Conservation (phyloP, 2,888 invertebrate species). For the Agrochola lota region DNA sequence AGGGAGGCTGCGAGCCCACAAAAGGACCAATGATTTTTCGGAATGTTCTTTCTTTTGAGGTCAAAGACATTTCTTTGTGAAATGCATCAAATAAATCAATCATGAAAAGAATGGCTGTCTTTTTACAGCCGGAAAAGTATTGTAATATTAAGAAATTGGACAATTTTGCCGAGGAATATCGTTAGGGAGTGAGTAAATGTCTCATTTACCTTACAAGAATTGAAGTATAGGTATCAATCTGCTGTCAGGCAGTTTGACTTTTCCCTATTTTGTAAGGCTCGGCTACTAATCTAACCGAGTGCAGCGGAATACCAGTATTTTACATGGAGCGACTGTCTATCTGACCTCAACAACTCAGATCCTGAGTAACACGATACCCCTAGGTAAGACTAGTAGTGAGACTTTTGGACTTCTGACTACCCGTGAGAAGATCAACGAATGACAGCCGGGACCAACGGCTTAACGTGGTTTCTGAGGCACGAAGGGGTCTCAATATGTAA, state of each 20-base stretch:
- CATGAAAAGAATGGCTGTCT: constrained; percentile 39
- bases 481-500: neutral
- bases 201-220: neutral
- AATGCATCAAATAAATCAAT: constrained; percentile 61
- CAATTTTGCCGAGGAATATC: neutral
- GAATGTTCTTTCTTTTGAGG: constrained; percentile 33
- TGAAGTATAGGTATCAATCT: neutral
- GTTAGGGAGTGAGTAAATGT: neutral
- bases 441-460: neutral
- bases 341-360: neutral
- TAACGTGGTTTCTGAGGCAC: neutral
- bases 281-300: neutral
- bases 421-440: neutral
- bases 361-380: neutral
- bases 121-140: constrained; percentile 33
- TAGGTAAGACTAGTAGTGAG: neutral
- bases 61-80: constrained; percentile 46
- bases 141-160: constrained; percentile 34
- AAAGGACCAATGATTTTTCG: constrained; percentile 39
- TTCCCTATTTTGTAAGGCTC: neutral
- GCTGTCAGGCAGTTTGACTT: neutral
- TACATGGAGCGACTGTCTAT: neutral
- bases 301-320: neutral
- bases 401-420: neutral
- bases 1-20: constrained; percentile 23